Conservation (phyloP, 2,113 vertebrate species). For the Puffinus mauretanicus region DNA sequence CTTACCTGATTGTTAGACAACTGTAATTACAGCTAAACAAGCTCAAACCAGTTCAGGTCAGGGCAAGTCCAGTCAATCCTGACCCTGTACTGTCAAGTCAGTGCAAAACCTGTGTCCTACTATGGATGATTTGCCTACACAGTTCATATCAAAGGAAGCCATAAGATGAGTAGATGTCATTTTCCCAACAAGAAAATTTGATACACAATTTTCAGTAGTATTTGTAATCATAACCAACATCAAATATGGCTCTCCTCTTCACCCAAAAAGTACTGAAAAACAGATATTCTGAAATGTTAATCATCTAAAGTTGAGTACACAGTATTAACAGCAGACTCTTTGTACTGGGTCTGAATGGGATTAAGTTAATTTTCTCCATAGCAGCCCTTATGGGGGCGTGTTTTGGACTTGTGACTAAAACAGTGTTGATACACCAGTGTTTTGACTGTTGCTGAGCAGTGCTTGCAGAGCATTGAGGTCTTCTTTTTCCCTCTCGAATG, state of each 20-base stretch:
- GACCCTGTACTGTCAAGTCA: not conserved
- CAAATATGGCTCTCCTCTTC: not conserved
- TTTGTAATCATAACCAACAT: not conserved
- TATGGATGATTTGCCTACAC: not conserved
- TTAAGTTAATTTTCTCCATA: not conserved
- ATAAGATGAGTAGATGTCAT: not conserved
- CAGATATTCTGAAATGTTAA: not conserved
- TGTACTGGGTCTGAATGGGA: not conserved
- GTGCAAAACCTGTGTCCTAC: not conserved
- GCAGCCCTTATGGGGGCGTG: rapidly evolving
- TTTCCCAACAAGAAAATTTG: not conserved
- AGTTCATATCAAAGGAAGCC: not conserved
- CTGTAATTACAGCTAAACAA: not conserved
- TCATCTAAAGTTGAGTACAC: not conserved
- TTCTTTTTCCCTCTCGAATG: not conserved
- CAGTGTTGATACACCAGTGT: not conserved
- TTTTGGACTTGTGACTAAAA: not conserved
- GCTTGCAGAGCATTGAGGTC: not conserved
- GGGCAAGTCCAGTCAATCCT: not conserved
- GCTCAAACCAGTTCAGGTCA: not conserved
- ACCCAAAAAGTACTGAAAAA: not conserved
- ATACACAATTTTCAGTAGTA: not conserved
- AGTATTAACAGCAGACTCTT: not conserved
- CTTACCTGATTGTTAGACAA: not conserved
- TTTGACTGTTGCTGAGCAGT: not conserved